These are phyloP conservation scores for Lota lota DNA, from an alignment of 2,113 vertebrate genomes.

Conservation along the genomic window DNA sequence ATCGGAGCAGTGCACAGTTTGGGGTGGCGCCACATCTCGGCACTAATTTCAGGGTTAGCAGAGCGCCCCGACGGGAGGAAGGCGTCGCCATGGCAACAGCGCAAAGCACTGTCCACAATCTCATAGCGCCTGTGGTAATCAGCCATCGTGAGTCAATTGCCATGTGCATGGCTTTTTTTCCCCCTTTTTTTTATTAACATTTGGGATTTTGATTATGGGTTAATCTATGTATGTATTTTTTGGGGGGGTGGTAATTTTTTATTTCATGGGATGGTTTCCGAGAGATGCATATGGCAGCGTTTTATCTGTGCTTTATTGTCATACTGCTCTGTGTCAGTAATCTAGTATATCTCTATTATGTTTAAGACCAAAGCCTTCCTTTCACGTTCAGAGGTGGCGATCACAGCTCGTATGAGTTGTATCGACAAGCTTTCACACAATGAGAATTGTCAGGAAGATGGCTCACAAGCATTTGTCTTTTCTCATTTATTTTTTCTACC, in stretches of 20 bases:
- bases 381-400: conserved; percentile 26
- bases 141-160: conserved; percentile 49
- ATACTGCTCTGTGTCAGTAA: not conserved
- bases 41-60: conserved; percentile 79
- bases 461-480: conserved; percentile 51
- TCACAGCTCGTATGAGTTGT: conserved; percentile 48
- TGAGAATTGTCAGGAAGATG: conserved; percentile 40
- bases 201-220: conserved; percentile 25
- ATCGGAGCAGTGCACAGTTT: conserved; percentile 59
- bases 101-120: conserved; percentile 59
- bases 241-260: conserved; percentile 22
- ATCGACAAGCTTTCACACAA: conserved; percentile 28
- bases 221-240: conserved; percentile 26
- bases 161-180: conserved; percentile 31
- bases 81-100: conserved; percentile 70
- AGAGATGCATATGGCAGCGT: not conserved
- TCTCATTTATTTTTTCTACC: conserved; percentile 52
- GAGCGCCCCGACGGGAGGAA: conserved; percentile 67
- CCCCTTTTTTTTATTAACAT: conserved; percentile 1
- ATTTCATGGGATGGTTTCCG: conserved; percentile 5
- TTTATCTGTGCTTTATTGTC: not conserved
- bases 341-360: conserved; percentile 6
- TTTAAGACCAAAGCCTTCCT: conserved; percentile 22
- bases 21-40: conserved; percentile 73
- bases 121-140: conserved; percentile 58